Conservation (phyloP, 23 tunicate genomes). For the Phallusia fumigata region DNA sequence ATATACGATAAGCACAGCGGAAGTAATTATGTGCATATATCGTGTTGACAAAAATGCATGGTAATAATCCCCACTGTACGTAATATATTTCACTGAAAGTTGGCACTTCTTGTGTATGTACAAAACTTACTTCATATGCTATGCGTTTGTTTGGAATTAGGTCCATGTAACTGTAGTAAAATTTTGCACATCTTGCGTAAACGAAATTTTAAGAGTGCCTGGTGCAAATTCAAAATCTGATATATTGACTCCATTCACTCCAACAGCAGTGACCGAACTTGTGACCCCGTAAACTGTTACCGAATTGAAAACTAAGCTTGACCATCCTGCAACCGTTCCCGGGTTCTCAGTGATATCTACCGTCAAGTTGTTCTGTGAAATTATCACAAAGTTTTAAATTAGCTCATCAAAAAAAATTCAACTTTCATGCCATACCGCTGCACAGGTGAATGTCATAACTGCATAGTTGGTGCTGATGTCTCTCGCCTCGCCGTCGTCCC, state of each 20-base stretch:
- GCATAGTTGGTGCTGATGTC: constrained; percentile 45
- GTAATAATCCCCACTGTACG: too few species aligned
- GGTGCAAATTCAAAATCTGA: neutral
- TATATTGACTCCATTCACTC: neutral
- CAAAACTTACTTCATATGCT: too few species aligned
- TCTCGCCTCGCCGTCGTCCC: constrained; percentile 98
- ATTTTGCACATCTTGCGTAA: too few species aligned
- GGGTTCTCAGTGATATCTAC: neutral
- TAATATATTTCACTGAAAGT: too few species aligned
- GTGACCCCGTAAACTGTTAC: neutral
- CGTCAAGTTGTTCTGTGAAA: neutral
- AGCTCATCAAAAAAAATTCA: too few species aligned
- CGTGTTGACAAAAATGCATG: too few species aligned
- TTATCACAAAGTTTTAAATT: too few species aligned
- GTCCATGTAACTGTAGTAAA: too few species aligned
- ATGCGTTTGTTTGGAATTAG: too few species aligned
- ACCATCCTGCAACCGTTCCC: neutral
- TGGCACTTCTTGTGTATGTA: too few species aligned
- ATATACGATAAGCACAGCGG: too few species aligned
- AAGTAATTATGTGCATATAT: too few species aligned
- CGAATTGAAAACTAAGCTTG: neutral
- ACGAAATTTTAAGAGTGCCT: neutral
- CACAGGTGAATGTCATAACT: constrained; percentile 22
- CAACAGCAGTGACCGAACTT: neutral
- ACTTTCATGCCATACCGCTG: constrained; percentile 21